phyloP scores from a whole-genome alignment of 2,113 vertebrate species.

The Tetrao urogallus region DNA sequence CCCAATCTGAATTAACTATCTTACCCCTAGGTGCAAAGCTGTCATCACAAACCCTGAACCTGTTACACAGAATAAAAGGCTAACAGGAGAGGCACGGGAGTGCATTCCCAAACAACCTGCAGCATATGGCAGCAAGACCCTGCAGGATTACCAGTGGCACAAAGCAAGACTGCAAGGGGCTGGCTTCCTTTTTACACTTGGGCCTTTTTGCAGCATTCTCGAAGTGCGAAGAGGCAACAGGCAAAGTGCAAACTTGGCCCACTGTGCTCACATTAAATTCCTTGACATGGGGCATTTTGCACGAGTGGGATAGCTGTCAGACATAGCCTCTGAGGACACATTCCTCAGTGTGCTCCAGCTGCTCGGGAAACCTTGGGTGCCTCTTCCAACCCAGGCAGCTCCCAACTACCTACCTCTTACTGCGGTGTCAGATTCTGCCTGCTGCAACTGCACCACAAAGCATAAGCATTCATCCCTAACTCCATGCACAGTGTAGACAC shows the following conservation, averaged over 20 bases:
- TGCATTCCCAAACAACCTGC: background rate
- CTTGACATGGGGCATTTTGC: background rate
- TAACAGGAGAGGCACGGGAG: background rate
- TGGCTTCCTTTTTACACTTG: background rate
- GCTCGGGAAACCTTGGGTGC: slow-evolving; percentile 4
- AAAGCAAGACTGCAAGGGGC: background rate
- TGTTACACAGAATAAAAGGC: slow-evolving; percentile 22
- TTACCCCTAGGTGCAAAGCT: slow-evolving; percentile 34
- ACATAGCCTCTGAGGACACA: background rate
- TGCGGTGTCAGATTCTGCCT: background rate
- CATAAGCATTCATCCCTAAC: background rate
- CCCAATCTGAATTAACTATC: background rate
- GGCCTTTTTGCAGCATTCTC: background rate
- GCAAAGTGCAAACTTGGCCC: background rate
- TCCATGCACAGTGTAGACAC: background rate
- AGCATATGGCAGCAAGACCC: slow-evolving; percentile 29
- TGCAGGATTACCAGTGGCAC: slow-evolving; percentile 5
- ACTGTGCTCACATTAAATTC: background rate
- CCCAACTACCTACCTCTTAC: background rate
- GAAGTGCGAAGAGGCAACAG: slow-evolving; percentile 23
- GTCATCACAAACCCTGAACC: background rate
- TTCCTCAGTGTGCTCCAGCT: background rate
- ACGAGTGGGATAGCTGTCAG: slow-evolving; percentile 36
- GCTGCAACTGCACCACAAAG: background rate
- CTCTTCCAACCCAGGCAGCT: background rate